These are phyloP conservation scores for Synergus japonicus DNA, from an alignment of 2,888 invertebrate genomes.

Conservation along the genomic window DNA sequence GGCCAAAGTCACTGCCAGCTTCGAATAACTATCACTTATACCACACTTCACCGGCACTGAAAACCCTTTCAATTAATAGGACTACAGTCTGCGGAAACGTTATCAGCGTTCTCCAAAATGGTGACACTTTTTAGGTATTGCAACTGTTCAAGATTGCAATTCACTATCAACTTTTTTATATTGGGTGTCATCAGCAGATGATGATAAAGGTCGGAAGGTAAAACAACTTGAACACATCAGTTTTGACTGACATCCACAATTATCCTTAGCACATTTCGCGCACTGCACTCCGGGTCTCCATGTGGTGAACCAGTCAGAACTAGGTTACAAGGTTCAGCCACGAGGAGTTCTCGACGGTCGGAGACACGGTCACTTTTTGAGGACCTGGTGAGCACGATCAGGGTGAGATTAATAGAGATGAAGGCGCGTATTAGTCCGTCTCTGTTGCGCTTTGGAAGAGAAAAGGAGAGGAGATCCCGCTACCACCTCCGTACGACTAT, in stretches of 20 bases:
- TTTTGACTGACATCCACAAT: not conserved
- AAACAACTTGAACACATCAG: not conserved
- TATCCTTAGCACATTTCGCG: constrained; percentile 22
- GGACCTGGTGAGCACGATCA: not conserved
- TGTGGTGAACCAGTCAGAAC: not conserved
- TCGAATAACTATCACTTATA: constrained; percentile 14
- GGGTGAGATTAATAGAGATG: not conserved
- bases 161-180: not conserved
- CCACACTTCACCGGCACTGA: constrained; percentile 48
- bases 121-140: constrained; percentile 23
- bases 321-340: not conserved
- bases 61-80: not conserved
- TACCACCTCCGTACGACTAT: constrained; percentile 70
- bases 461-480: constrained; percentile 46
- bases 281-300: constrained; percentile 28
- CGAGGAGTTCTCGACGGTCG: not conserved
- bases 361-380: not conserved
- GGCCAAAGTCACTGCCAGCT: constrained; percentile 13
- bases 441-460: constrained; percentile 27
- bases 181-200: not conserved
- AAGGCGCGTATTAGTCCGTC: constrained; percentile 37
- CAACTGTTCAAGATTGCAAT: not conserved
- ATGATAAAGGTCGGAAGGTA: not conserved
- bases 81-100: not conserved
- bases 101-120: constrained; percentile 46